A percentile compares a stretch with the other conserved stretches of the same genome.
These are phyloP conservation scores for Meiosimyza decipiens DNA, from an alignment of 2,888 invertebrate genomes.

Conservation along the genomic window DNA sequence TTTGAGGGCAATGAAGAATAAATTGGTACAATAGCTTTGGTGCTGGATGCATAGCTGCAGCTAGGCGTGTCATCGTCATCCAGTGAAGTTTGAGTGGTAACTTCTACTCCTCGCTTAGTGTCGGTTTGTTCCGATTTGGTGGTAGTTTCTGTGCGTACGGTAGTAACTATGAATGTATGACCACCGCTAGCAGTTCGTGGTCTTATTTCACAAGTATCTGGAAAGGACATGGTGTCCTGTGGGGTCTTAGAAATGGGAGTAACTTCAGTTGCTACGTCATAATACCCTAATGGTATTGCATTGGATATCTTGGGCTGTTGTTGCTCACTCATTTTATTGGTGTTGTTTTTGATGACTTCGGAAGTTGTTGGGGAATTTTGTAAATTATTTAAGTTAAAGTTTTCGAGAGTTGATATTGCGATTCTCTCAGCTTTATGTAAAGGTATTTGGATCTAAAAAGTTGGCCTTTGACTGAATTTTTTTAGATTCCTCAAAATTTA, in stretches of 20 bases:
- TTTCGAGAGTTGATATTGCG: neutral
- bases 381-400: constrained; percentile 37
- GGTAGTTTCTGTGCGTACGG: constrained; percentile 47
- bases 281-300: constrained; percentile 5
- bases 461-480: neutral
- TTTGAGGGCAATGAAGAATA: constrained; percentile 63
- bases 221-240: neutral
- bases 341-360: neutral
- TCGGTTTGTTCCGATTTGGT: constrained; percentile 23
- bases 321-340: constrained; percentile 26
- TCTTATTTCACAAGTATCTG: constrained; percentile 48
- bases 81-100: neutral
- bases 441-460: too few species aligned
- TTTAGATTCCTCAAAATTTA: neutral
- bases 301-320: neutral
- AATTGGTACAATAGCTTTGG: constrained; percentile 60
- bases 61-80: constrained; percentile 47
- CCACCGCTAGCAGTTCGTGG: constrained; percentile 49
- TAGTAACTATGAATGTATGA: constrained; percentile 58
- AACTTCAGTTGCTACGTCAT: neutral
- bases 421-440: neutral
- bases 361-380: neutral
- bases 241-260: neutral
- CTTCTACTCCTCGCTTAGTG: neutral
- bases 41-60: constrained; percentile 42